A percentile compares a stretch with the other conserved stretches of the same genome.
phyloP scores from a whole-genome alignment of 2,113 vertebrate genomes.

The Willisornis vidua region DNA sequence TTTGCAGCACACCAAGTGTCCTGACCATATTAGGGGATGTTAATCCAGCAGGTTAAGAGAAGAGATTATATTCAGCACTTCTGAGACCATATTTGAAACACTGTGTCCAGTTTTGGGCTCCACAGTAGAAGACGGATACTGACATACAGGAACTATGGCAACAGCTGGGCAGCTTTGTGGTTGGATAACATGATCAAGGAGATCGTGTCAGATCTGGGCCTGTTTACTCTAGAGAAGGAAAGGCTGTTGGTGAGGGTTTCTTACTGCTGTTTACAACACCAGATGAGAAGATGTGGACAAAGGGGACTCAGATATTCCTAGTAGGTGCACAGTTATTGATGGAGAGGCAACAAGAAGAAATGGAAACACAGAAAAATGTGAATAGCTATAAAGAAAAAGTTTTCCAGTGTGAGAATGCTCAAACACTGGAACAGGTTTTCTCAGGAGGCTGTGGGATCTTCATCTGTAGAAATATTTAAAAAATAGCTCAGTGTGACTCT shows the following conservation, averaged over 20 bases:
- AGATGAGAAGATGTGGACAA: background rate
- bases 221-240: background rate
- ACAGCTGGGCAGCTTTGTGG: background rate
- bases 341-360: background rate
- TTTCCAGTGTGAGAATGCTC: background rate
- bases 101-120: background rate
- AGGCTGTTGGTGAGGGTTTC: background rate
- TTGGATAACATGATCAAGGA: background rate
- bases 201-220: accelerated
- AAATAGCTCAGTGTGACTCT: background rate
- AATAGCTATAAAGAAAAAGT: background rate
- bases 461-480: background rate
- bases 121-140: background rate
- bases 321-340: background rate
- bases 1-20: background rate
- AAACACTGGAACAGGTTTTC: background rate
- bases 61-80: background rate
- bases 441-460: background rate
- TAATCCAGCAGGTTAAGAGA: background rate
- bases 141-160: background rate
- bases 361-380: background rate
- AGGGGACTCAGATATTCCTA: background rate
- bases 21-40: background rate
- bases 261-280: background rate
- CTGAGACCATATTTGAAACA: background rate